These are phyloP conservation scores for Poeciliopsis turrubarensis DNA, from an alignment of 2,113 vertebrate species.

Conservation along the genomic window DNA sequence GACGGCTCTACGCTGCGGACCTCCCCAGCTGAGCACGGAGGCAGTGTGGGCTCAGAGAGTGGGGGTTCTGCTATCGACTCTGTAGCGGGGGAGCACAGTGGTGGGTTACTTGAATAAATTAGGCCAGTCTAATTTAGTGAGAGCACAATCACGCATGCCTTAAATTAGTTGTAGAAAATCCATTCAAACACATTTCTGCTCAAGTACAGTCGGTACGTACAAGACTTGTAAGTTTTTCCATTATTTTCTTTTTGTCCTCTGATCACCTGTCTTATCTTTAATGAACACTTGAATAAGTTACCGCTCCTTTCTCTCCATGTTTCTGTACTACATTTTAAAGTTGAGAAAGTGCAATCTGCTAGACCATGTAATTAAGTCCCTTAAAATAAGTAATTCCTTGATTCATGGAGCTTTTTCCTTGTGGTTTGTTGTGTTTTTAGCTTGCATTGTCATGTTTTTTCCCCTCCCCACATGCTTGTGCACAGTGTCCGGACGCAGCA, in stretches of 20 bases:
- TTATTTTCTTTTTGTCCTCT: not conserved
- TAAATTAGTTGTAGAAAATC: not conserved
- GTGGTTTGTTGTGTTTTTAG: not conserved
- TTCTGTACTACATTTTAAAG: not conserved
- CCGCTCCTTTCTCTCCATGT: not conserved
- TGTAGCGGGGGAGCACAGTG: conserved; percentile 96
- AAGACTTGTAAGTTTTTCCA: not conserved
- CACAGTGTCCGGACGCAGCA: conserved; percentile 95
- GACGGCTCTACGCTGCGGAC: conserved; percentile 97
- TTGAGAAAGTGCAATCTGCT: not conserved
- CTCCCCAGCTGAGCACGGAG: conserved; percentile 96
- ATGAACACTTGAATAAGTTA: not conserved
- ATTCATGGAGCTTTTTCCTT: not conserved
- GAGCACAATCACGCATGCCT: not conserved
- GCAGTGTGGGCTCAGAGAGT: conserved; percentile 97
- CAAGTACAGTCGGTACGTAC: not conserved
- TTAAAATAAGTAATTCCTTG: too few species aligned
- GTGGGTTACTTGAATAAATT: conserved; percentile 75
- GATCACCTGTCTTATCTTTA: too few species aligned
- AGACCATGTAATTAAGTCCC: not conserved
- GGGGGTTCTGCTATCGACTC: conserved; percentile 97
- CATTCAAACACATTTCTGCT: not conserved
- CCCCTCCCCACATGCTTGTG: not conserved
- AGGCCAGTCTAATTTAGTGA: conserved; percentile 14
- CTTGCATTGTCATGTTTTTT: conserved; percentile 11